phyloP scores from a whole-genome alignment of 2,888 invertebrate species.

The Diachrysia chrysitis region DNA sequence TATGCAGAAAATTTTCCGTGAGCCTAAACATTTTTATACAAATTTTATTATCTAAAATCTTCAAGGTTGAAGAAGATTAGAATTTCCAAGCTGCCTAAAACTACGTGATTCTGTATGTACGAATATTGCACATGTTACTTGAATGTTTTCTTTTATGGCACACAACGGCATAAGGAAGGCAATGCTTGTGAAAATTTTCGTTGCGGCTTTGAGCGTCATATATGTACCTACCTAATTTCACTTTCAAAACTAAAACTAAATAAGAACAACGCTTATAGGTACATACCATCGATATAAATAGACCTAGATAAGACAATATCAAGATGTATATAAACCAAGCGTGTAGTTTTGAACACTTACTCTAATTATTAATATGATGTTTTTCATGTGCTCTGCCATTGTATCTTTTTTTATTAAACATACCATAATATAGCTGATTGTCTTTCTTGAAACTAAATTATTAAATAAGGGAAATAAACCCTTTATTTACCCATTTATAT shows the following conservation, averaged over 20 bases:
- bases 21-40: not conserved
- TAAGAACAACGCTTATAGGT: not conserved
- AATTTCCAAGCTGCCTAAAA: slow-evolving; percentile 13
- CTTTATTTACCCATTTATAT: too few relatives aligned
- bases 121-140: slow-evolving; percentile 17
- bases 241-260: not conserved
- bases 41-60: not conserved
- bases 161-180: slow-evolving; percentile 12
- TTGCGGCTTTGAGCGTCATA: not conserved
- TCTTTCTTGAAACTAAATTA: too few relatives aligned
- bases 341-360: too few relatives aligned
- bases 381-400: too few relatives aligned
- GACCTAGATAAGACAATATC: too few relatives aligned
- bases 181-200: not conserved
- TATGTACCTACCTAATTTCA: not conserved
- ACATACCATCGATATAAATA: too few relatives aligned
- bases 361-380: too few relatives aligned
- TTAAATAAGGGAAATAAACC: too few relatives aligned
- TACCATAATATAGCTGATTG: too few relatives aligned
- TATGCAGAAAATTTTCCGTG: not conserved
- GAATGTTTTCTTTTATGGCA: slow-evolving; percentile 7
- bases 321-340: too few relatives aligned
- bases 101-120: slow-evolving; percentile 14
- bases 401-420: too few relatives aligned
- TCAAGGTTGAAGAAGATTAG: slow-evolving; percentile 2